A percentile compares a stretch with the other conserved stretches of the same genome.
Conservation (phyloP, 2,113 vertebrate genomes). For the Aptenodytes patagonicus region DNA sequence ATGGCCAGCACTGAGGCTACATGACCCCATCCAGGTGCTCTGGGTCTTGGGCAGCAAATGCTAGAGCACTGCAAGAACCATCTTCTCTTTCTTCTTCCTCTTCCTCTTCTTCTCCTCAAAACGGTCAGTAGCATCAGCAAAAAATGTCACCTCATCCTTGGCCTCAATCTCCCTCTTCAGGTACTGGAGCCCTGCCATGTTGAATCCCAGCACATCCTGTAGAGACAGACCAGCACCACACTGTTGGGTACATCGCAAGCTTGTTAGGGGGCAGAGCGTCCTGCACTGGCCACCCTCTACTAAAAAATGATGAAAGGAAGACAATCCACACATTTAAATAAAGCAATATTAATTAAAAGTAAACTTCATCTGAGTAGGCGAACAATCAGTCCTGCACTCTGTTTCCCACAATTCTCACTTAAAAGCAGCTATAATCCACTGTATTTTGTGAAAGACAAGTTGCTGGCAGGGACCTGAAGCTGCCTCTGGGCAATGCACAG, state of each 20-base stretch:
- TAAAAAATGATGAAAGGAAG: neutral
- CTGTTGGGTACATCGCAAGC: neutral
- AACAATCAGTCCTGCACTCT: neutral
- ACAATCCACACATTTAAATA: neutral
- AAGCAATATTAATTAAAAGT: neutral
- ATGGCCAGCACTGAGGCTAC: neutral
- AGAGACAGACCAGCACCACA: neutral
- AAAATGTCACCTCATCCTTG: slow-evolving; percentile 93
- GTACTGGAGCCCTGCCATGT: slow-evolving; percentile 89
- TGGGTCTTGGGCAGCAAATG: neutral
- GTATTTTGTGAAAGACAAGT: neutral
- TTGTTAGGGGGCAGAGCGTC: neutral
- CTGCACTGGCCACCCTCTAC: neutral
- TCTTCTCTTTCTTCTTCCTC: slow-evolving; percentile 87
- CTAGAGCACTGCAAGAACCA: slow-evolving; percentile 85
- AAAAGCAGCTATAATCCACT: neutral
- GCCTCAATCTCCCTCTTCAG: slow-evolving; percentile 91
- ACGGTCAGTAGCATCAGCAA: slow-evolving; percentile 87
- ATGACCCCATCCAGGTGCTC: neutral
- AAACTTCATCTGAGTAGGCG: neutral
- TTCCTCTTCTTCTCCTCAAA: slow-evolving; percentile 87
- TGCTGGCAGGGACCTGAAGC: neutral
- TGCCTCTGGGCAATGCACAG: neutral
- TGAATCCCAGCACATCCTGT: slow-evolving; percentile 93
- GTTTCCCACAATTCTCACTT: neutral